A percentile compares a stretch with the other conserved stretches of the same genome.
Conservation (phyloP, 2,113 vertebrate species). For the Capreolus pygargus region DNA sequence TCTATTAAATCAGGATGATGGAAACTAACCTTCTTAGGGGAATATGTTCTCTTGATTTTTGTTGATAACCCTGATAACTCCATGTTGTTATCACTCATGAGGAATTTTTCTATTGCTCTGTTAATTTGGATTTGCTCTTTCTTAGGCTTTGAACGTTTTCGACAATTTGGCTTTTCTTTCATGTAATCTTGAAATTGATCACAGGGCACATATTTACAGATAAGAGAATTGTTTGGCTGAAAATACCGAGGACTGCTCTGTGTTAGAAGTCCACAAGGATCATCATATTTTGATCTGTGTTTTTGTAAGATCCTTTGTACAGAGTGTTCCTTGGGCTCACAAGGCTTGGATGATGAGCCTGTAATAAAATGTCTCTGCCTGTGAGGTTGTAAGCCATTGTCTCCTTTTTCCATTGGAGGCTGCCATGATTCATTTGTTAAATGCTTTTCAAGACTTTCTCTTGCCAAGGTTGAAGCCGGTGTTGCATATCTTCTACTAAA, state of each 20-base stretch:
- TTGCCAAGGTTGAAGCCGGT: conserved; percentile 46
- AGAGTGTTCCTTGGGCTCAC: conserved; percentile 1
- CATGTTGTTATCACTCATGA: conserved; percentile 27
- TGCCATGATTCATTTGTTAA: conserved; percentile 65
- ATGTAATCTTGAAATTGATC: conserved; percentile 67
- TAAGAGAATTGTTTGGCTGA: conserved; percentile 57
- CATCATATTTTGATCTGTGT: conserved; percentile 36
- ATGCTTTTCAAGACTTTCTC: conserved; percentile 56
- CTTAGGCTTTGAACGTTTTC: conserved; percentile 40
- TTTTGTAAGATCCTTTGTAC: conserved; percentile 11
- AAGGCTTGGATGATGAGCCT: conserved; percentile 40
- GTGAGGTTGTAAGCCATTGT: conserved; percentile 58
- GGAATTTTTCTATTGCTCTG: conserved; percentile 62
- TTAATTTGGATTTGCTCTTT: conserved; percentile 68
- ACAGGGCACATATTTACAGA: conserved; percentile 74
- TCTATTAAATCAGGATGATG: conserved; percentile 68
- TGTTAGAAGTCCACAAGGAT: conserved; percentile 40
- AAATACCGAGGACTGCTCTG: conserved; percentile 53
- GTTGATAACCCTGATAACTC: conserved; percentile 43
- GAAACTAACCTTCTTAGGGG: conserved; percentile 79
- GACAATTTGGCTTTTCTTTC: conserved; percentile 54
- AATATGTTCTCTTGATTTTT: conserved; percentile 69
- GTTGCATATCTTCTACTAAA: conserved; percentile 63
- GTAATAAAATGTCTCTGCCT: conserved; percentile 61
- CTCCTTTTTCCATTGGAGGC: conserved; percentile 45